phyloP scores from a whole-genome alignment of 2,888 invertebrate genomes.

The Epistrophe eligans region DNA sequence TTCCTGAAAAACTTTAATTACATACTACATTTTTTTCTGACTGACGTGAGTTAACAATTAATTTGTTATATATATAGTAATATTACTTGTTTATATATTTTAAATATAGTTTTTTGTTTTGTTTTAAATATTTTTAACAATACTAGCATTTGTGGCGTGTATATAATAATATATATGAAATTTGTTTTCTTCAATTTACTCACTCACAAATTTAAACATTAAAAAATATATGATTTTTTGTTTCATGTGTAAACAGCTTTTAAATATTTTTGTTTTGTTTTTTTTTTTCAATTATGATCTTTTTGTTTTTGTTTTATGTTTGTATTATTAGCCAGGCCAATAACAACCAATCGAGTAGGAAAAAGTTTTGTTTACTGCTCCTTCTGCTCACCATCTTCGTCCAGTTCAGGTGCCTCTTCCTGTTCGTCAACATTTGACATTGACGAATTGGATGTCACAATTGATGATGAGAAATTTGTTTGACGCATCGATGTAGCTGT shows the following conservation, averaged over 20 bases:
- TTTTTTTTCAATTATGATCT: constrained; percentile 24
- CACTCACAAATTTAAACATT: constrained; percentile 68
- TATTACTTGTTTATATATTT: constrained; percentile 41
- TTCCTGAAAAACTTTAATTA: constrained; percentile 44
- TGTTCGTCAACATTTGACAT: constrained; percentile 45
- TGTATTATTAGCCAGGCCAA: constrained; percentile 42
- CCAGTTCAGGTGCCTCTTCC: constrained; percentile 32
- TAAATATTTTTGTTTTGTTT: constrained; percentile 32
- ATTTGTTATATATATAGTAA: constrained; percentile 51
- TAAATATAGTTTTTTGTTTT: constrained; percentile 51
- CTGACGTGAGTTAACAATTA: constrained; percentile 71
- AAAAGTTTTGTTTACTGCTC: constrained; percentile 78
- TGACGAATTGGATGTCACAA: constrained; percentile 36
- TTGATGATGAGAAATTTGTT: constrained; percentile 30
- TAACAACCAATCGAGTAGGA: constrained; percentile 79
- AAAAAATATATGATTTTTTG: constrained; percentile 68
- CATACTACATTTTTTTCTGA: constrained; percentile 37
- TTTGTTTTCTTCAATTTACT: constrained; percentile 46
- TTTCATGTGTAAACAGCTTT: constrained; percentile 45
- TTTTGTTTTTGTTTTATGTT: constrained; percentile 2
- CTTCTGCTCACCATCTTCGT: constrained; percentile 63
- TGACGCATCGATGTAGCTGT: constrained; percentile 51
- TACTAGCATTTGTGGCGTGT: constrained; percentile 62
- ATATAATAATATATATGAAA: constrained; percentile 57
- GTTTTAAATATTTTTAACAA: constrained; percentile 56